Percentiles rank a stretch among this genome's conserved stretches.
Evolutionary conservation across 2,888 invertebrate genomes (phyloP).

Genomic region (Tenthredo amoena): DNA sequence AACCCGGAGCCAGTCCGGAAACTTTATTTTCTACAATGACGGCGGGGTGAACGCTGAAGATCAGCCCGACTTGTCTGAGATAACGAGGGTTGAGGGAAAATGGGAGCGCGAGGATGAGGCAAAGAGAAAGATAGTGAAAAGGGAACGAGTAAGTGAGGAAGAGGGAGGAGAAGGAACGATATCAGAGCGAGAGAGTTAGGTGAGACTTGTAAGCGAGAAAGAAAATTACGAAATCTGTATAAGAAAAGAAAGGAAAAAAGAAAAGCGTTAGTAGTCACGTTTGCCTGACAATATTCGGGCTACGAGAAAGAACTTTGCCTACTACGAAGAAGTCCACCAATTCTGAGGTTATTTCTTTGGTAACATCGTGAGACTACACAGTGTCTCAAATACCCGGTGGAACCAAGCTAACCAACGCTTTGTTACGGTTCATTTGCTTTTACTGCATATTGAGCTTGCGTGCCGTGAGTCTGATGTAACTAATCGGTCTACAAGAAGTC

Average conservation of each 20-base stretch:
- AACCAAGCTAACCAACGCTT: constrained; percentile 22
- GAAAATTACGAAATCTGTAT: constrained; percentile 46
- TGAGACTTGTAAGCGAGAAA: constrained; percentile 41
- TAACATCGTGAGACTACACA: constrained; percentile 22
- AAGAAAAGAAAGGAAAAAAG: not conserved
- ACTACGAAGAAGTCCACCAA: constrained; percentile 15
- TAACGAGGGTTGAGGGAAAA: constrained; percentile 53
- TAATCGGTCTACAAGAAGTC: constrained; percentile 56
- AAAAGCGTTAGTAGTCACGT: constrained; percentile 11
- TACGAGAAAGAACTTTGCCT: constrained; percentile 23
- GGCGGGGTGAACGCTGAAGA: constrained; percentile 64
- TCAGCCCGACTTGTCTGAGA: constrained; percentile 56
- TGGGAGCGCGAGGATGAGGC: constrained; percentile 36
- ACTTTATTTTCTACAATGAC: constrained; percentile 69
- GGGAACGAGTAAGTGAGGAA: constrained; percentile 26
- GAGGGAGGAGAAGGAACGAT: not conserved
- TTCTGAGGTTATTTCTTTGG: constrained; percentile 33
- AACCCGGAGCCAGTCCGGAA: constrained; percentile 63
- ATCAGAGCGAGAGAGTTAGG: constrained; percentile 15
- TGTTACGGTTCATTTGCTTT: constrained; percentile 48
- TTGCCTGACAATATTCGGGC: constrained; percentile 25
- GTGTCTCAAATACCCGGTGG: constrained; percentile 21
- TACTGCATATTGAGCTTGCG: constrained; percentile 52
- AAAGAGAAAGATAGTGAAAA: constrained; percentile 24
- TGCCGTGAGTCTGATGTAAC: constrained; percentile 54